A percentile compares a stretch with the other conserved stretches of the same genome.
Evolutionary conservation across 2,888 invertebrate genomes (phyloP).

Genomic region (Pachydiplax longipennis): DNA sequence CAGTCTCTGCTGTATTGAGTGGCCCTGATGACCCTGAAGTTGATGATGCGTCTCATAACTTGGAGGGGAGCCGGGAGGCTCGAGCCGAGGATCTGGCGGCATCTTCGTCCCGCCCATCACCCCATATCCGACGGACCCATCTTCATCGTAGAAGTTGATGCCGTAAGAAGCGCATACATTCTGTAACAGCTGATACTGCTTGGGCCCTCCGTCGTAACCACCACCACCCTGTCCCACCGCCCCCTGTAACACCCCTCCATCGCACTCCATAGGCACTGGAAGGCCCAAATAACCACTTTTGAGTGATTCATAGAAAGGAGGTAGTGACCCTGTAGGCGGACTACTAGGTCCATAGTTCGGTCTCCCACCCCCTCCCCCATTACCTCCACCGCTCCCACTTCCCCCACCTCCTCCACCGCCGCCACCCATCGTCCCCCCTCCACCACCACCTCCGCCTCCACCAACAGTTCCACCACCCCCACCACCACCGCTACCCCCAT

Average conservation of each 20-base stretch:
- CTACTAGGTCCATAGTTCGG: conserved; percentile 84
- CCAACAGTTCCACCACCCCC: conserved; percentile 45
- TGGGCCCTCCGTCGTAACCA: conserved; percentile 62
- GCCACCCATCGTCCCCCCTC: conserved; percentile 54
- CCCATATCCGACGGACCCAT: conserved; percentile 66
- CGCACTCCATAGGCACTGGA: conserved; percentile 77
- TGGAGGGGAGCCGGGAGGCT: conserved; percentile 31
- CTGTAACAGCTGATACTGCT: conserved; percentile 81
- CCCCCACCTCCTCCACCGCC: conserved; percentile 69
- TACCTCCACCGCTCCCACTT: conserved; percentile 68
- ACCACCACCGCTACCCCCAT: conserved; percentile 14
- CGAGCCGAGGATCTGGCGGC: conserved; percentile 46
- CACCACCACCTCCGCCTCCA: conserved; percentile 72
- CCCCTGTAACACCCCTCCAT: conserved; percentile 70
- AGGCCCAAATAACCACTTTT: conserved; percentile 70
- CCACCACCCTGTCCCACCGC: conserved; percentile 55
- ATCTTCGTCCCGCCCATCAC: conserved; percentile 46
- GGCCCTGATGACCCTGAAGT: conserved; percentile 20
- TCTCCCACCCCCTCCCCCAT: conserved; percentile 52
- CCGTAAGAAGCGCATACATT: conserved; percentile 81
- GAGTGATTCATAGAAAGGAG: conserved; percentile 88
- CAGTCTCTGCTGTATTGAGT: conserved; percentile 8
- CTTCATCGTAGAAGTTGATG: conserved; percentile 71
- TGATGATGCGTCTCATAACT: conserved; percentile 30
- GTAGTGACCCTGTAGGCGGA: conserved; percentile 84